Evolutionary conservation across 2,797 vertebrate genomes (phyloP).

Genomic region (Falco cherrug): DNA sequence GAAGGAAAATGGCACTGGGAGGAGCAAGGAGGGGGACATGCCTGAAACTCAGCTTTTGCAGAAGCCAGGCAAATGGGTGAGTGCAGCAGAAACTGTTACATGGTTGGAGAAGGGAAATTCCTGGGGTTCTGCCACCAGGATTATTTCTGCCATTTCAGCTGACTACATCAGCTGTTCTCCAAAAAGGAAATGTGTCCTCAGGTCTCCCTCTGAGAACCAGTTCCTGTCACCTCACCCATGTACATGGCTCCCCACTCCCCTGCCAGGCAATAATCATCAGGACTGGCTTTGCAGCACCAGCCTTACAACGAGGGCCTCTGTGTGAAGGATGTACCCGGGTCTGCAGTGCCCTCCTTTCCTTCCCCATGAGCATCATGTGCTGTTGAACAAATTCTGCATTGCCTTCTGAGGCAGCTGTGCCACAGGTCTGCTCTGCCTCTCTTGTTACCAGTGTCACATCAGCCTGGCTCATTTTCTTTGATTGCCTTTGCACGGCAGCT

Average conservation of each 20-base stretch:
- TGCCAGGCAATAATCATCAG: not conserved
- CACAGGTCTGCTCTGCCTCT: not conserved
- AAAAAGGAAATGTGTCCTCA: not conserved
- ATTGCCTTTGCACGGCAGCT: not conserved
- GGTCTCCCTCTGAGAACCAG: not conserved
- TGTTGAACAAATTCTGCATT: not conserved
- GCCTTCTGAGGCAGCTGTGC: not conserved
- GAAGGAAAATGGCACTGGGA: not conserved
- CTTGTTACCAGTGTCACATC: not conserved
- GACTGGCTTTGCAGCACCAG: not conserved
- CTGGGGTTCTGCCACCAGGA: not conserved
- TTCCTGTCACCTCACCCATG: not conserved
- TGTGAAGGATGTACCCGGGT: fast-evolving
- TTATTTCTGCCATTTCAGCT: not conserved
- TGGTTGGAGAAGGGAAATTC: not conserved
- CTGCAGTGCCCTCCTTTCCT: not conserved
- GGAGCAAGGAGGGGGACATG: fast-evolving
- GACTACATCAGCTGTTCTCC: not conserved
- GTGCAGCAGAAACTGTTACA: not conserved
- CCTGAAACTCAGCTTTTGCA: not conserved
- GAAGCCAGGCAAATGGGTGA: not conserved
- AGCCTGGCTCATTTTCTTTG: not conserved
- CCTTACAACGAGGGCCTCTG: not conserved
- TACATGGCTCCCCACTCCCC: not conserved
- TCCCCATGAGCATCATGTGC: not conserved